Evolutionary conservation across 1,140 invertebrate genomes (phyloP).

Genomic region (Zaprionus lachaisei): DNA sequence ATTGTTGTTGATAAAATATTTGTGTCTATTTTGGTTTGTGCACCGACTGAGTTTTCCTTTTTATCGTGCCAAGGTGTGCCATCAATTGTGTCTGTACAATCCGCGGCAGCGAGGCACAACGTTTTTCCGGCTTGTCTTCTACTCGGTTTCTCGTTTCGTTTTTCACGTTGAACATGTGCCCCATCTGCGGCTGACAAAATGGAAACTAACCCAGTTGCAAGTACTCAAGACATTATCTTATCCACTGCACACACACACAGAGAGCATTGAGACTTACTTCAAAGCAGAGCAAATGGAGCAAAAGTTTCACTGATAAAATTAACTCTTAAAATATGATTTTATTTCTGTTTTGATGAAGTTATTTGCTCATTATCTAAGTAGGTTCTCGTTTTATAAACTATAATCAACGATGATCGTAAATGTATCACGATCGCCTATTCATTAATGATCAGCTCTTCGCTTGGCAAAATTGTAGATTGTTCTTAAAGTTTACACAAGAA

Average conservation of each 20-base stretch:
- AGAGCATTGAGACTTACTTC: conserved; percentile 10
- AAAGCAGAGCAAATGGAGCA: background rate
- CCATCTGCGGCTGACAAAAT: conserved; percentile 54
- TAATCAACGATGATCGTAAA: background rate
- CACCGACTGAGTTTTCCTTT: conserved; percentile 80
- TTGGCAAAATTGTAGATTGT: background rate
- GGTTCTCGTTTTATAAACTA: background rate
- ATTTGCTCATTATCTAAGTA: background rate
- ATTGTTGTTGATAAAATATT: conserved; percentile 71
- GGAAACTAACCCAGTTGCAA: conserved; percentile 64
- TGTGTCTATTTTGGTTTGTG: conserved; percentile 56
- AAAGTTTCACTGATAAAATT: background rate
- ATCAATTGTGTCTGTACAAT: conserved; percentile 71
- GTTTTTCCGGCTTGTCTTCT: conserved; percentile 47
- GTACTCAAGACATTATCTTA: conserved; percentile 9
- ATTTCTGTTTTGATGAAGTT: background rate
- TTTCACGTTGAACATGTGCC: conserved; percentile 37
- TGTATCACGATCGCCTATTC: too few species aligned
- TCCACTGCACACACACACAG: background rate
- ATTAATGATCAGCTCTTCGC: too few species aligned
- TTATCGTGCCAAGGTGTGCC: conserved; percentile 82
- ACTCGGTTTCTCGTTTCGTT: conserved; percentile 19
- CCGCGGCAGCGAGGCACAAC: conserved; percentile 23
- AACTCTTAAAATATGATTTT: too few species aligned
- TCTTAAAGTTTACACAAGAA: conserved; percentile 18